phyloP scores from a whole-genome alignment of 2,113 vertebrate genomes.

The Podilymbus podiceps region DNA sequence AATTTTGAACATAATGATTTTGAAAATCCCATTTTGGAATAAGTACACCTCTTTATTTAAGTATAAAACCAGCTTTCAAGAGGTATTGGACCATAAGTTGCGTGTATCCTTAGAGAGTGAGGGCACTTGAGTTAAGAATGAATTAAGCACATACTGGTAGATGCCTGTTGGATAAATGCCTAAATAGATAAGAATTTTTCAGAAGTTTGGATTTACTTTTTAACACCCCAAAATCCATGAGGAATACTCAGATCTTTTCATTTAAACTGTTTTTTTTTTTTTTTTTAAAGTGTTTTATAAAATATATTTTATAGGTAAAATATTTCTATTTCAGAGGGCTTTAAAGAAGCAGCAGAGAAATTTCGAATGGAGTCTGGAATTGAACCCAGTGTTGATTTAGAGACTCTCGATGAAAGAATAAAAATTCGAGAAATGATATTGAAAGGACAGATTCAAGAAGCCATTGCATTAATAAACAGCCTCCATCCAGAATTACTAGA shows the following conservation, averaged over 20 bases:
- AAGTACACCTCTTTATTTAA: neutral
- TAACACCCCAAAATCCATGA: neutral
- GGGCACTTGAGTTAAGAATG: neutral
- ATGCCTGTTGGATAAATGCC: neutral
- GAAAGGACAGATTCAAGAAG: conserved; percentile 97
- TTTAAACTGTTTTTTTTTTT: neutral
- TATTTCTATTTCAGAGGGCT: conserved; percentile 84
- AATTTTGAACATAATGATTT: neutral
- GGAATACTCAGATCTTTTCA: neutral
- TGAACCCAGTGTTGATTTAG: conserved; percentile 93
- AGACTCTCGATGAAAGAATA: conserved; percentile 95
- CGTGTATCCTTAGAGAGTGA: neutral
- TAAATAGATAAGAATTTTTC: neutral
- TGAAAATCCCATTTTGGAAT: neutral
- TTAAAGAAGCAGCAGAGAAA: conserved; percentile 98
- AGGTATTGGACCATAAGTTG: neutral
- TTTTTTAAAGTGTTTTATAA: neutral
- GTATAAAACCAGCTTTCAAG: neutral
- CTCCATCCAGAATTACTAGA: conserved; percentile 96
- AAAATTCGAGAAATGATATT: conserved; percentile 97
- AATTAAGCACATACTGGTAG: neutral
- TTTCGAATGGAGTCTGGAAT: conserved; percentile 98
- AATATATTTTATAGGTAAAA: neutral
- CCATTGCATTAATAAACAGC: conserved; percentile 93
- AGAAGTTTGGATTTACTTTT: neutral